Percentiles rank a stretch among this genome's conserved stretches.
Evolutionary conservation across 2,797 vertebrate genomes (phyloP).

Genomic region (Mareca strepera): DNA sequence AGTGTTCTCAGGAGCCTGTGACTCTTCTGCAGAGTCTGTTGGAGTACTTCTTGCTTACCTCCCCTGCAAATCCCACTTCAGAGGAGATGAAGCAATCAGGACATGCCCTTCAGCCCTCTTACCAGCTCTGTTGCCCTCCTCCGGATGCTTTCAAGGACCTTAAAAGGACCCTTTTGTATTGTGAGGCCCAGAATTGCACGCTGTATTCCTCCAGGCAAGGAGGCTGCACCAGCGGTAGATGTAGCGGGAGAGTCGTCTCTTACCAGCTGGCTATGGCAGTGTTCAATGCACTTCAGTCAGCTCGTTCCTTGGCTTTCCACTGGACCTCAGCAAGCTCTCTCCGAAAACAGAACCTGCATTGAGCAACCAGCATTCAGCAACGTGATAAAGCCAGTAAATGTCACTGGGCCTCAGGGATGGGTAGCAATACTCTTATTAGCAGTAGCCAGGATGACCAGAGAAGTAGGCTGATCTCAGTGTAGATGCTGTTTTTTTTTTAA

Average conservation of each 20-base stretch:
- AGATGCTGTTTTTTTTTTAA: neutral
- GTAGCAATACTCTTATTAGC: neutral
- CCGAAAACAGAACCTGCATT: neutral
- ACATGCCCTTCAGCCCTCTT: too few species aligned
- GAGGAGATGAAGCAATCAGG: neutral
- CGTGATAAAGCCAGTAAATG: neutral
- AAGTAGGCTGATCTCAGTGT: neutral
- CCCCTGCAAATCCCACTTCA: neutral
- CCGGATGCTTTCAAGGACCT: too few species aligned
- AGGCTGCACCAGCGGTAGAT: too few species aligned
- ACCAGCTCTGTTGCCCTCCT: too few species aligned
- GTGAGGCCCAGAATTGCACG: too few species aligned
- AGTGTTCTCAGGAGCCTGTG: neutral
- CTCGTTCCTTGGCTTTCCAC: rapidly evolving
- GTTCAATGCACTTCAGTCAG: neutral
- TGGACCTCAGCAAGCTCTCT: neutral
- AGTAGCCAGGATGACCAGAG: neutral
- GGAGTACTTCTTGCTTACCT: neutral
- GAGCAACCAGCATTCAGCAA: neutral
- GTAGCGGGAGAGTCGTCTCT: too few species aligned
- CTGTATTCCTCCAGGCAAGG: too few species aligned
- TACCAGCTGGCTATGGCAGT: too few species aligned
- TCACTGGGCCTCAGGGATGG: neutral
- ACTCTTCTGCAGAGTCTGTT: neutral
- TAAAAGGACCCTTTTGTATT: too few species aligned